A percentile compares a stretch with the other conserved stretches of the same genome.
Evolutionary conservation across 2,888 invertebrate species (phyloP).

Genomic region (Dromius quadrimaculatus): DNA sequence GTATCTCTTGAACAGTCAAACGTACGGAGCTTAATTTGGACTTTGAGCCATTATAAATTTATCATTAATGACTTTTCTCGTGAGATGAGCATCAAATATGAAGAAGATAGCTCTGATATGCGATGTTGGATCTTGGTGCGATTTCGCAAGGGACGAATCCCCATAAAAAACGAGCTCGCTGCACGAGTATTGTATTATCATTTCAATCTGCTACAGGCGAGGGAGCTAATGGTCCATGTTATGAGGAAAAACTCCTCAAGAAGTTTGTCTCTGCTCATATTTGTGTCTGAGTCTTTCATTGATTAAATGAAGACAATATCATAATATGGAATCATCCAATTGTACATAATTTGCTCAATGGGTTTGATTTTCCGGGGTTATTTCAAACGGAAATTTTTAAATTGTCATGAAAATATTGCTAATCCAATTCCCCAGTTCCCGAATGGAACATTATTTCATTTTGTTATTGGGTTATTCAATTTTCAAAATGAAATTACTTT

Average conservation of each 20-base stretch:
- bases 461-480: neutral
- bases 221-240: conserved; percentile 31
- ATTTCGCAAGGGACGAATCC: no score
- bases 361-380: conserved; percentile 17
- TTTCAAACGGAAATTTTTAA: conserved; percentile 34
- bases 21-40: no score
- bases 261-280: conserved; percentile 20
- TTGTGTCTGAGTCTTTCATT: conserved; percentile 22
- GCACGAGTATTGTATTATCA: conserved; percentile 22
- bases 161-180: conserved; percentile 17
- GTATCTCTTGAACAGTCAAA: no score
- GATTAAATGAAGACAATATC: conserved; percentile 22
- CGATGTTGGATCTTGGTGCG: no score
- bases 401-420: conserved; percentile 30
- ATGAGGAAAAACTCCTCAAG: conserved; percentile 1
- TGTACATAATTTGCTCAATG: conserved; percentile 28
- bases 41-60: no score
- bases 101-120: no score
- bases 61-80: no score
- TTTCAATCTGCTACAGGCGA: conserved; percentile 35
- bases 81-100: no score
- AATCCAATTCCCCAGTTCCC: conserved; percentile 26
- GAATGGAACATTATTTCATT: conserved; percentile 4
- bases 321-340: conserved; percentile 22
- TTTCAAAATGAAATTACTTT: no score